phyloP scores from a whole-genome alignment of 2,113 vertebrate genomes.

The Etheostoma cragini region DNA sequence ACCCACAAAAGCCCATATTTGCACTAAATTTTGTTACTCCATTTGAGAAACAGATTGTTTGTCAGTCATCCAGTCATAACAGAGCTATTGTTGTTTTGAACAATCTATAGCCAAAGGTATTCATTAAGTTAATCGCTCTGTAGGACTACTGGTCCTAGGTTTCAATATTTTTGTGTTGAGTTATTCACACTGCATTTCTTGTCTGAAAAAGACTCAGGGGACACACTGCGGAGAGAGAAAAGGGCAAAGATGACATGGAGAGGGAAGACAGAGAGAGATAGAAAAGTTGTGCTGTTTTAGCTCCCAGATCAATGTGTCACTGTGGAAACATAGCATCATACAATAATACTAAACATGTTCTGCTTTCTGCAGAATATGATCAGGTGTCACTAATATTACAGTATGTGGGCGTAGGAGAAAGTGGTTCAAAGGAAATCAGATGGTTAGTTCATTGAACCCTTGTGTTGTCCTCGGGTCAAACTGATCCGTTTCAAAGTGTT shows the following conservation, averaged over 20 bases:
- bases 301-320: conserved; percentile 20
- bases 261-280: background rate
- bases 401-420: background rate
- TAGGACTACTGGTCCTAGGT: conserved; percentile 17
- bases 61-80: conserved; percentile 23
- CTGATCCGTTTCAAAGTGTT: no score
- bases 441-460: background rate
- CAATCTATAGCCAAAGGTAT: conserved; percentile 35
- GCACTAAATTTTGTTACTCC: conserved; percentile 16
- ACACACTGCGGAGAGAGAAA: conserved; percentile 1
- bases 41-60: conserved; percentile 9
- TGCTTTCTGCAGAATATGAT: conserved; percentile 15
- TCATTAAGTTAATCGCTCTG: conserved; percentile 51
- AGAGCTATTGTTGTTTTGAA: conserved; percentile 28
- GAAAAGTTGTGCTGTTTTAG: conserved; percentile 33
- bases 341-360: conserved; percentile 9
- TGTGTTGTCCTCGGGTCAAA: no score
- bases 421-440: background rate
- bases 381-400: background rate
- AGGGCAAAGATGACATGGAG: background rate
- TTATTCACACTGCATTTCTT: conserved; percentile 63
- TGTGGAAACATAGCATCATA: conserved; percentile 18
- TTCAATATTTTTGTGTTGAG: conserved; percentile 60
- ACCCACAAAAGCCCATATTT: conserved; percentile 13
- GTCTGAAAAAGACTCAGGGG: conserved; percentile 55